Evolutionary conservation across 2,113 vertebrate genomes (phyloP), one percentile per base, ranked within the genome.

Genomic region (Heterochromis multidens): DNA sequence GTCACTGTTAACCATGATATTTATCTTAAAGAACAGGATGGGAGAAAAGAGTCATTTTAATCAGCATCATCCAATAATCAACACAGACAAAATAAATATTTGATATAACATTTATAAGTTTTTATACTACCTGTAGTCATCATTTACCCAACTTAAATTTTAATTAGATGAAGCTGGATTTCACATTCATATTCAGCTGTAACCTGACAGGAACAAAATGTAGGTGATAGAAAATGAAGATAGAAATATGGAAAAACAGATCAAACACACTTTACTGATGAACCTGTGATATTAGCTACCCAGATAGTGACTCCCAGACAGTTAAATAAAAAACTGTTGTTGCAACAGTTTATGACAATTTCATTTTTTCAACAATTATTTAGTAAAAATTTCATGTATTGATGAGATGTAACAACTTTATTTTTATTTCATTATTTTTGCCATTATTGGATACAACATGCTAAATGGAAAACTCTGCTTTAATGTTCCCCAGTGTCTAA

Each of bases 231-330:
- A 33, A 62, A 62, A 29, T 6, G 60, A 62, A 40, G 37, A 40
- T 40, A 40, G 11, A 40, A 11, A 37, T 37, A 37, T n/a, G 58
- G 59, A 61, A 5, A 40, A 40, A 14, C 3, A 43, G 60, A 33
- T 0, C 2, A 3, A 27, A 33, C 29, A 62, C 17, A 1, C 9
- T 40, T 10, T 1, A 21, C 29, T 21, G 60, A 62, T 3, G 0
- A 16, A 3, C 12, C 57, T 19, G 60, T 21, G 29, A 1, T 62
- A 31, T 33, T 62, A 62, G 60, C 12, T 62, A 21, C 60, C 33
- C 60, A 33, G 17, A 19, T 12, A 6, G 60, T 29, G 29, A 31
- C 29, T 35, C 10, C 21, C 17, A 5, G 43, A 35, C 0, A 0
- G 3, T 7, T 52, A 52, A 43, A 31, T 31, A 31, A 12, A 14